phyloP scores from a whole-genome alignment of 2,113 vertebrate genomes.

The Lutjanus erythropterus region DNA sequence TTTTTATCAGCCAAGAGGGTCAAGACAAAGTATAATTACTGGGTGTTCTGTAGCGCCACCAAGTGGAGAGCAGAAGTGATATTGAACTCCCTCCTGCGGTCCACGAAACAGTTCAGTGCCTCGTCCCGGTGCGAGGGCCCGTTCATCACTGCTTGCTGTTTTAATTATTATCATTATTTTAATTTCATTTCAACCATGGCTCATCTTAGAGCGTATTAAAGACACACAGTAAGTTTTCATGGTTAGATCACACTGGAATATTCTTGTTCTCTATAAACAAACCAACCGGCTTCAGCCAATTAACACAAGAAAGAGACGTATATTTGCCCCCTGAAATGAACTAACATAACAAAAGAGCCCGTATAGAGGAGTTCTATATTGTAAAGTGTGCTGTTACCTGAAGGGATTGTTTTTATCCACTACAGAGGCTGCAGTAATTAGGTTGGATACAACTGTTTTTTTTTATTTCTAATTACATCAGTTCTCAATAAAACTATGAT shows the following conservation, averaged over 20 bases:
- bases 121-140: too few relatives aligned
- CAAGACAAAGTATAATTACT: too few relatives aligned
- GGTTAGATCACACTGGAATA: not conserved
- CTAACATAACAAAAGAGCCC: conserved; percentile 2
- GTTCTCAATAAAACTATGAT: not conserved
- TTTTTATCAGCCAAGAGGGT: too few relatives aligned
- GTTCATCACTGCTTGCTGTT: too few relatives aligned
- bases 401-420: conserved; percentile 32
- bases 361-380: not conserved
- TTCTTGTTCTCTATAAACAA: conserved; percentile 4
- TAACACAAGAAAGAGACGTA: conserved; percentile 33
- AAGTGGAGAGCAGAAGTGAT: too few relatives aligned
- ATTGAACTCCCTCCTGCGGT: too few relatives aligned
- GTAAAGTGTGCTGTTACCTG: conserved; percentile 5
- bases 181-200: too few relatives aligned
- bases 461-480: conserved; percentile 36
- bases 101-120: too few relatives aligned
- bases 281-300: conserved; percentile 14
- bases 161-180: too few relatives aligned
- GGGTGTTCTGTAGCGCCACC: too few relatives aligned
- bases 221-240: too few relatives aligned
- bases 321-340: not conserved
- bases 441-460: not conserved
- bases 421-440: conserved; percentile 41
- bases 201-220: too few relatives aligned